These are phyloP conservation scores for Anguilla rostrata DNA, from an alignment of 2,113 vertebrate species.

Conservation along the genomic window DNA sequence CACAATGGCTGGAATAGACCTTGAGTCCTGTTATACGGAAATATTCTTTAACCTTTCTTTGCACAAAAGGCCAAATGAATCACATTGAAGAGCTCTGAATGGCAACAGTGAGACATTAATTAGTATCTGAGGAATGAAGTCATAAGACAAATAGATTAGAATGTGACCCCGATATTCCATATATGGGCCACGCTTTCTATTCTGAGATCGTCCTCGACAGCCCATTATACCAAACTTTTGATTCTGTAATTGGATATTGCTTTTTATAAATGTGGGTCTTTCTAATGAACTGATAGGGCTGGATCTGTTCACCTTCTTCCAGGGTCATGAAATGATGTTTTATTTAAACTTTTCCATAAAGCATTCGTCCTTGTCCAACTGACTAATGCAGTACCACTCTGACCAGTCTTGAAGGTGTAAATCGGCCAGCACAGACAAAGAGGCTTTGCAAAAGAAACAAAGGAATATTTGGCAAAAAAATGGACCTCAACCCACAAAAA, in stretches of 20 bases:
- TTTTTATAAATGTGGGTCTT: constrained; percentile 77
- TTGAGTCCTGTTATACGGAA: constrained; percentile 17
- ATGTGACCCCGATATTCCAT: constrained; percentile 69
- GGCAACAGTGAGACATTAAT: constrained; percentile 72
- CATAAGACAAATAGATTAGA: constrained; percentile 82
- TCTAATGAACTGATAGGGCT: constrained; percentile 69
- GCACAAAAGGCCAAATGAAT: constrained; percentile 65
- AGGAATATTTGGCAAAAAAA: too few species aligned
- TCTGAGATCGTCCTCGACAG: constrained; percentile 52
- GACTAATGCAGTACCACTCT: background rate
- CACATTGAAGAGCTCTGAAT: constrained; percentile 63
- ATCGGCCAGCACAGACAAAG: background rate
- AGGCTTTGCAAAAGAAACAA: too few species aligned
- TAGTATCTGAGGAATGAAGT: constrained; percentile 77
- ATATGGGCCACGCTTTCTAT: constrained; percentile 37
- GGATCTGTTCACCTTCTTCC: constrained; percentile 58
- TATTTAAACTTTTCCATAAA: constrained; percentile 2
- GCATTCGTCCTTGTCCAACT: background rate
- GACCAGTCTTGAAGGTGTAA: background rate
- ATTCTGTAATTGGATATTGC: constrained; percentile 77
- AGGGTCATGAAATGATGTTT: background rate
- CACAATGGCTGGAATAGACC: background rate
- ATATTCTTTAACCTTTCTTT: constrained; percentile 41
- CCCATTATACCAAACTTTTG: constrained; percentile 79
- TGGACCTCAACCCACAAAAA: too few species aligned